Conservation (phyloP, 2,113 vertebrate genomes). For the Vicugna pacos region DNA sequence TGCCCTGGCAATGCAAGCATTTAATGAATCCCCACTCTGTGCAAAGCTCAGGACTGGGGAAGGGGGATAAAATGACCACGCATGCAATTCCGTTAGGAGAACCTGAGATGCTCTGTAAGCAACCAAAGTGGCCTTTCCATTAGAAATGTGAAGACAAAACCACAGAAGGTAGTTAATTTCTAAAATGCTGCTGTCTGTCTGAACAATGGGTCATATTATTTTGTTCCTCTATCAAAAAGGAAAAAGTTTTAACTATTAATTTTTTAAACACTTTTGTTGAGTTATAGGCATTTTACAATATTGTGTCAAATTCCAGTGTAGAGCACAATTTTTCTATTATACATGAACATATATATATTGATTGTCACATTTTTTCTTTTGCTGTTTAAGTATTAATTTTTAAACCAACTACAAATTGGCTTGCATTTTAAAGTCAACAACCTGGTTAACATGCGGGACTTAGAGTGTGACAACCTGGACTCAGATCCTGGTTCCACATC, state of each 20-base stretch:
- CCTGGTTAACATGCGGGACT: neutral
- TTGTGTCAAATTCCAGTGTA: no score
- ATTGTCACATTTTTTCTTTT: no score
- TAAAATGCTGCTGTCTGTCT: neutral
- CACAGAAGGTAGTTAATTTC: neutral
- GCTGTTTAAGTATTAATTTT: no score
- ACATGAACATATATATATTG: no score
- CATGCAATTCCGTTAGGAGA: neutral
- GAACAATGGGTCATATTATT: neutral
- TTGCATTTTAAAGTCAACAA: neutral
- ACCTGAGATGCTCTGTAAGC: neutral
- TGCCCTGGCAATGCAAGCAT: no score
- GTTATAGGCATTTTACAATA: no score
- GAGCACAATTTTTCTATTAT: no score
- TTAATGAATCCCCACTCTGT: fast-evolving
- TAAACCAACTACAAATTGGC: neutral
- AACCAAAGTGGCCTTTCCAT: neutral
- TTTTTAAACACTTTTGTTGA: no score
- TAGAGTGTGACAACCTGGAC: neutral
- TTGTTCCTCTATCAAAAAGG: neutral
- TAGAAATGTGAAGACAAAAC: neutral
- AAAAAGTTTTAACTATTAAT: no score
- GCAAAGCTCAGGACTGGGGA: neutral
- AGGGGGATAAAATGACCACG: neutral
- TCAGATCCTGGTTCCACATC: neutral